Base-by-base conservation (phyloP, 2,113 vertebrate genomes). In the Ancistrus triradiatus region DNA sequence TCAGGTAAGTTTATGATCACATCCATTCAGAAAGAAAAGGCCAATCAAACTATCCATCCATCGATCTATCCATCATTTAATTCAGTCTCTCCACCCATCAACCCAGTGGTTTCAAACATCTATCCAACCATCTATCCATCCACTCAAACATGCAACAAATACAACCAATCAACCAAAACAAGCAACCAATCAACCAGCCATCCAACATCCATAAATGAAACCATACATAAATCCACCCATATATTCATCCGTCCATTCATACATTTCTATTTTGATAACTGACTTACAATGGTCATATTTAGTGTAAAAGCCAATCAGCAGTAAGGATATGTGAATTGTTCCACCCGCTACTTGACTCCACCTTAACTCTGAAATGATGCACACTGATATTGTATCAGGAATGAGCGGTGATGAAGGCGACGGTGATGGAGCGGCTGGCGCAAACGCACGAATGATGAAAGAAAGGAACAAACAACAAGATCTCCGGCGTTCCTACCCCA, bases 401-500 rank as follows among this genome's bases (percentile, higher is more conserved):
- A 63, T 62, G 33, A 63, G 47, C 60, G 51, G 60, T 21, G 22
- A 57, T 57, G 44, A 57, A 4, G 28, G 53, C 42, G 62, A 38
- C 57, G 47, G 49, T 31, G 17, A 64, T 73, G 65, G 55, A 47
- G 55, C 40, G 25, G 52, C 57, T 40, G 43, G 53, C 33, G 27
- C 40, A 67, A 44, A 68, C 40, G 37, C 19, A 63, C 49, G 56
- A 62, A 51, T 25, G 8, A 51, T 27, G 25, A 57, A 70, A 19
- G 10, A 58, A 46, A 50, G 19, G n/a, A 48, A 59, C 28, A 40
- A 49, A 52, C 22, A 27, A n/a, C n/a, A n/a, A 43, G 58, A 58
- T 56, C 60, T 73, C 24, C 59, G 48, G 49, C 66, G 10, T 69
- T 95, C 95, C 93, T 97, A 97, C 93, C 95, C 90, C 90, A 85